Conservation (phyloP, 1,140 invertebrate species). For the Oncopodura yosiiana region DNA sequence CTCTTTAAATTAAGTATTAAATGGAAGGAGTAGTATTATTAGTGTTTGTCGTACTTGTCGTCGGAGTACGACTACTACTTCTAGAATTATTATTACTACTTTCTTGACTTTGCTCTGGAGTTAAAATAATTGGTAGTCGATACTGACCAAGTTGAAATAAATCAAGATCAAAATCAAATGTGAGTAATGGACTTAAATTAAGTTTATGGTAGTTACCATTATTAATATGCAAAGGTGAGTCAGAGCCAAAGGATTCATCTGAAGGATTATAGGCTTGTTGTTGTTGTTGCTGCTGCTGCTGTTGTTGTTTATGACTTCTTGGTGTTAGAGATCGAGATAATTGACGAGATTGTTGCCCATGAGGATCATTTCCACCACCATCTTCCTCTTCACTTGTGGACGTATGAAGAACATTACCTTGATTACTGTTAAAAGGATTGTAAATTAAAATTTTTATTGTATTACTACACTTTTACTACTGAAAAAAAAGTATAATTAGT, state of each 20-base stretch:
- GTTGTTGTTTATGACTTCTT: too few relatives aligned
- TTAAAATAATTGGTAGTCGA: background rate
- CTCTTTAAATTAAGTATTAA: background rate
- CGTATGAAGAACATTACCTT: constrained; percentile 30
- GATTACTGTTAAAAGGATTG: constrained; percentile 19
- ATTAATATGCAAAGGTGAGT: constrained; percentile 22
- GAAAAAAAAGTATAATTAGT: background rate
- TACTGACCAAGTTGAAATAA: background rate
- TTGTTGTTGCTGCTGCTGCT: too few relatives aligned
- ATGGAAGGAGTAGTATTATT: background rate
- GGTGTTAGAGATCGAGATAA: constrained; percentile 17
- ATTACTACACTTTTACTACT: background rate
- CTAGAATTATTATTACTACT: background rate
- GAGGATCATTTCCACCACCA: constrained; percentile 10
- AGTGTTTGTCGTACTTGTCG: background rate
- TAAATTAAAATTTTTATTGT: background rate
- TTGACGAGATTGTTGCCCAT: constrained; percentile 6
- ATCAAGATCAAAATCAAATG: background rate
- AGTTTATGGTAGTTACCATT: constrained; percentile 20
- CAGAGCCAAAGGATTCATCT: constrained; percentile 24
- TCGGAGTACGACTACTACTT: background rate
- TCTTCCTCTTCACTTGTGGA: constrained; percentile 34
- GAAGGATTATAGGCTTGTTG: constrained; percentile 24
- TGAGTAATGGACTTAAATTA: background rate
- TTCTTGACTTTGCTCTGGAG: background rate